Percentiles rank a stretch among this genome's conserved stretches.
These are phyloP conservation scores for Rhagium mordax DNA, from an alignment of 2,888 invertebrate genomes.

Conservation along the genomic window DNA sequence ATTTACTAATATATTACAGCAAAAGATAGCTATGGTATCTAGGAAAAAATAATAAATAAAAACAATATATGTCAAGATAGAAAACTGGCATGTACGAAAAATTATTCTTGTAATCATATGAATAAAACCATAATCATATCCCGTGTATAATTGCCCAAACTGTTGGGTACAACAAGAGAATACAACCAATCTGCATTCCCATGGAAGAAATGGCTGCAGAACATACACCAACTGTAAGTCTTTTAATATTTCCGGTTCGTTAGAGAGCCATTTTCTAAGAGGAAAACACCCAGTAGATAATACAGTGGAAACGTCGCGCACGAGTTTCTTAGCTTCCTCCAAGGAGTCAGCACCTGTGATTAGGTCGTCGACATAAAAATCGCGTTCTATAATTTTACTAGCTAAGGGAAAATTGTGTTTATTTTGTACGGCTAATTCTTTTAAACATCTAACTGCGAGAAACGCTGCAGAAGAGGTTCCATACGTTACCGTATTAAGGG, in stretches of 20 bases:
- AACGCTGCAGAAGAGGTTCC: constrained; percentile 21
- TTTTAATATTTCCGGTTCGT: not conserved
- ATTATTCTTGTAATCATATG: too few species aligned
- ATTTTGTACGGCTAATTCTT: constrained; percentile 3
- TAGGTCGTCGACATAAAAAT: constrained; percentile 20
- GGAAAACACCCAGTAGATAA: not conserved
- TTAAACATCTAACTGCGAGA: constrained; percentile 14
- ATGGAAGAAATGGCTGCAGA: too few species aligned
- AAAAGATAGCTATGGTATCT: too few species aligned
- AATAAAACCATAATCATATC: too few species aligned
- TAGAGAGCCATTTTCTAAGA: constrained; percentile 5
- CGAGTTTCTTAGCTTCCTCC: not conserved
- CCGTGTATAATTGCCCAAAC: too few species aligned
- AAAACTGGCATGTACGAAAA: too few species aligned
- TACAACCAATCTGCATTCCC: too few species aligned
- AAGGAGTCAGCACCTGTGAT: not conserved
- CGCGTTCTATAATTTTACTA: constrained; percentile 5
- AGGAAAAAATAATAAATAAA: too few species aligned
- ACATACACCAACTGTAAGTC: too few species aligned
- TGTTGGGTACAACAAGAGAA: too few species aligned
- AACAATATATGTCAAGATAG: too few species aligned
- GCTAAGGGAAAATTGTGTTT: not conserved
- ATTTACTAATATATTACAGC: too few species aligned
- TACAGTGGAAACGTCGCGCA: not conserved
- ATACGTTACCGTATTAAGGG: constrained; percentile 3